These are phyloP conservation scores for Cynaeus angustus DNA, from an alignment of 2,888 invertebrate genomes.

Conservation along the genomic window DNA sequence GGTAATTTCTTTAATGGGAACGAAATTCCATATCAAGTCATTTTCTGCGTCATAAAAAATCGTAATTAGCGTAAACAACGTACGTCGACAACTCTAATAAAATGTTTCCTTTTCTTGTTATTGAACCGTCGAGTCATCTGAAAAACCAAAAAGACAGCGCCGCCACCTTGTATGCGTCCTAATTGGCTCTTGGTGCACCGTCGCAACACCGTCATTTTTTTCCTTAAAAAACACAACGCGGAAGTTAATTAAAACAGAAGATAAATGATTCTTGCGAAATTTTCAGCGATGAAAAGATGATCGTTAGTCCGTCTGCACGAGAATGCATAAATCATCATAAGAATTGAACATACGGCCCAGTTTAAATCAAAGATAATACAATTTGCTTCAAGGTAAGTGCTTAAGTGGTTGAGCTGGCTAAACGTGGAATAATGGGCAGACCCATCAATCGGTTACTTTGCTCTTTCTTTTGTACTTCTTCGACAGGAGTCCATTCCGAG, in stretches of 20 bases:
- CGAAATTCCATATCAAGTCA: too few relatives aligned
- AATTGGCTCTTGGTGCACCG: conserved; percentile 2
- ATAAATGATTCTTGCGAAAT: conserved; percentile 43
- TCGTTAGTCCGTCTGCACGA: conserved; percentile 33
- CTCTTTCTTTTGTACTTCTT: conserved; percentile 25
- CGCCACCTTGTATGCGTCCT: conserved; percentile 1
- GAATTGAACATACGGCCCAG: conserved; percentile 28
- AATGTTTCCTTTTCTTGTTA: not conserved
- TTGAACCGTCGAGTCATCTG: not conserved
- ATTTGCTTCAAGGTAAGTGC: conserved; percentile 6
- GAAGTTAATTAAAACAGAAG: conserved; percentile 50
- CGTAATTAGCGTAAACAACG: too few relatives aligned
- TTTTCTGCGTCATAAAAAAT: too few relatives aligned
- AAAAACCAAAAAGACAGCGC: not conserved
- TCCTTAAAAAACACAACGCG: conserved; percentile 45
- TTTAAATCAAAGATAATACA: conserved; percentile 16
- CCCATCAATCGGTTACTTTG: conserved; percentile 24
- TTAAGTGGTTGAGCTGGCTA: conserved; percentile 4
- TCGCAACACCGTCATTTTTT: conserved; percentile 13
- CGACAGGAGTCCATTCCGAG: conserved; percentile 26
- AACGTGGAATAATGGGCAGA: conserved; percentile 15
- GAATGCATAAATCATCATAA: conserved; percentile 43
- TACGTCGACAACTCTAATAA: too few relatives aligned
- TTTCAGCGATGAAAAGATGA: conserved; percentile 38
- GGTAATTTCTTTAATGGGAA: too few relatives aligned